These are phyloP conservation scores for Lepidochrysops patricia DNA, from an alignment of 2,888 invertebrate species.

Conservation along the genomic window DNA sequence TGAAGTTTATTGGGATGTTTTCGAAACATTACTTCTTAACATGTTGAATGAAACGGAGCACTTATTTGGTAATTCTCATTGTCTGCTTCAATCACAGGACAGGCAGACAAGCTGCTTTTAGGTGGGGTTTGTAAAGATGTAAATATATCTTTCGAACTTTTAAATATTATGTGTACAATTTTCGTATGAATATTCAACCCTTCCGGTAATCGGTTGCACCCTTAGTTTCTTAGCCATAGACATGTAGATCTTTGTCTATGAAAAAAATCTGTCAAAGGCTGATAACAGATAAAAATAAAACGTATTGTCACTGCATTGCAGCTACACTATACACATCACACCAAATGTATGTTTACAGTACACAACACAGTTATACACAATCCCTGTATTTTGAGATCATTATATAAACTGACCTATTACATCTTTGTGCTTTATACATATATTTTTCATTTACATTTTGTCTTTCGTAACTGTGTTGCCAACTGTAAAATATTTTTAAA, in stretches of 20 bases:
- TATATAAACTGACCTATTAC: conserved; percentile 19
- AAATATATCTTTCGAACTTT: background rate
- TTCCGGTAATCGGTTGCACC: background rate
- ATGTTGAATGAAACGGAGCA: no score
- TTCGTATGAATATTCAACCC: background rate
- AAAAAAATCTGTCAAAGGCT: conserved; percentile 25
- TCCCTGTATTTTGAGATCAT: conserved; percentile 13
- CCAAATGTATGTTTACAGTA: conserved; percentile 14
- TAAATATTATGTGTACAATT: no score
- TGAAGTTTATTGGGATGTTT: no score
- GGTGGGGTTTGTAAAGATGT: background rate
- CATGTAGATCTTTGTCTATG: background rate
- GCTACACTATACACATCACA: conserved; percentile 32
- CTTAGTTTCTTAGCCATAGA: background rate
- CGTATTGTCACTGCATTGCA: conserved; percentile 46
- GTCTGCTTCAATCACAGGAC: background rate
- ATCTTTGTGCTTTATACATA: conserved; percentile 15
- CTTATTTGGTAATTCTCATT: no score
- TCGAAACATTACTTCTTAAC: background rate
- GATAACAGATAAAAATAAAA: conserved; percentile 33
- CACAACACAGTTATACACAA: conserved; percentile 1
- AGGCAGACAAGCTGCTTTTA: background rate
- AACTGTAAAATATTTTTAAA: conserved; percentile 13
- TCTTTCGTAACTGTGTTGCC: conserved; percentile 14
- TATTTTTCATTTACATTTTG: background rate